Conservation (phyloP, 2,888 invertebrate species). For the Papilio elwesi region DNA sequence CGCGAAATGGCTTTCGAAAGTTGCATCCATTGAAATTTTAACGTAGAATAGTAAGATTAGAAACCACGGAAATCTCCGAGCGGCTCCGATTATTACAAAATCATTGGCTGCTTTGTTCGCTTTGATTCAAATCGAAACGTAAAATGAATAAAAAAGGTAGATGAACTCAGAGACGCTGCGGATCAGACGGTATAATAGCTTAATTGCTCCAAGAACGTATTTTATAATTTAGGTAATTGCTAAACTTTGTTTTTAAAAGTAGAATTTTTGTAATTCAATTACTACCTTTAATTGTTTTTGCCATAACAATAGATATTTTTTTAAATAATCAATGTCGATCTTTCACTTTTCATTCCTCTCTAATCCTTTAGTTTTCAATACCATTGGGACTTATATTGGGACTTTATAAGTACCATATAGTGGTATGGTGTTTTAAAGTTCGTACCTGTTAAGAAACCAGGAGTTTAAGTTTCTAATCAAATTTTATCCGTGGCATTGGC, state of each 20-base stretch:
- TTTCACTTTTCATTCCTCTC: conserved; percentile 10
- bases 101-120: conserved; percentile 16
- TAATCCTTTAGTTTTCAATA: conserved; percentile 4
- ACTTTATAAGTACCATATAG: too few species aligned
- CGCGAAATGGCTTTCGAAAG: conserved; percentile 38
- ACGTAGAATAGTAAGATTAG: conserved; percentile 35
- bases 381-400: background rate
- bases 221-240: conserved; percentile 16
- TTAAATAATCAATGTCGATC: conserved; percentile 9
- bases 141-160: conserved; percentile 12
- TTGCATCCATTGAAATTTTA: conserved; percentile 35
- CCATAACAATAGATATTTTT: conserved; percentile 8
- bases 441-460: too few species aligned
- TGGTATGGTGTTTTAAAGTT: too few species aligned
- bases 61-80: conserved; percentile 33
- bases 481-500: too few species aligned
- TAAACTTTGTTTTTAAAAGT: conserved; percentile 13
- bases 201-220: conserved; percentile 20
- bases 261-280: conserved; percentile 12
- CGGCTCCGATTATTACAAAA: conserved; percentile 29
- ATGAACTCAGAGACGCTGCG: background rate
- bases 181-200: conserved; percentile 24
- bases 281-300: background rate
- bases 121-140: background rate
- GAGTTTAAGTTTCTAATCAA: too few species aligned